phyloP scores from a whole-genome alignment of 2,888 invertebrate species.

The Coecobrya sp. region DNA sequence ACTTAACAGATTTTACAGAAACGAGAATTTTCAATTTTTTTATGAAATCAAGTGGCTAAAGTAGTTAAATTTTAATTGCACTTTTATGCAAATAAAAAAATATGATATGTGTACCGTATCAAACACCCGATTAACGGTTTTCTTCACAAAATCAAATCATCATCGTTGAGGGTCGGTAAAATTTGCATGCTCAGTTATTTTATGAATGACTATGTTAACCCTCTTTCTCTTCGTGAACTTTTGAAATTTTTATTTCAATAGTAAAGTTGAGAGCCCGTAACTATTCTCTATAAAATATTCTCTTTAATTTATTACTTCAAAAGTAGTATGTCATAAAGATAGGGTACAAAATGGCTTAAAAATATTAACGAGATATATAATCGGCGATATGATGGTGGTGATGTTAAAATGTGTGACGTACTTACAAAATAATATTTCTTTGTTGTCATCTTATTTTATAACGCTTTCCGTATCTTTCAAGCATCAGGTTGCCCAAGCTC shows the following conservation, averaged over 20 bases:
- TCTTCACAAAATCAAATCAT: not conserved
- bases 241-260: slow-evolving; percentile 28
- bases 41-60: not conserved
- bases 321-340: slow-evolving; percentile 28
- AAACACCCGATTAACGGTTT: not conserved
- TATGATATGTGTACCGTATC: slow-evolving; percentile 11
- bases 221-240: not conserved
- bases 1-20: not conserved
- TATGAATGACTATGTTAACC: not conserved
- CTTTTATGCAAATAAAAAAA: slow-evolving; percentile 34
- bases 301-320: not conserved
- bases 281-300: not conserved
- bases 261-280: not conserved
- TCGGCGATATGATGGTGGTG: not conserved
- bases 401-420: not conserved
- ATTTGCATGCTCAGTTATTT: not conserved
- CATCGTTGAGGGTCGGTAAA: not conserved
- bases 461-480: not conserved
- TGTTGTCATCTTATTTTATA: slow-evolving; percentile 43
- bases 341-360: slow-evolving; percentile 1
- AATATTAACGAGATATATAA: not conserved
- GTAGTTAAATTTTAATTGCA: slow-evolving; percentile 27
- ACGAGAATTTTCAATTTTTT: not conserved
- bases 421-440: not conserved
- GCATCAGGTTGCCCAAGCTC: slow-evolving; percentile 32